phyloP scores from a whole-genome alignment of 1,140 invertebrate species.

The Pygmarrhopalites habei region DNA sequence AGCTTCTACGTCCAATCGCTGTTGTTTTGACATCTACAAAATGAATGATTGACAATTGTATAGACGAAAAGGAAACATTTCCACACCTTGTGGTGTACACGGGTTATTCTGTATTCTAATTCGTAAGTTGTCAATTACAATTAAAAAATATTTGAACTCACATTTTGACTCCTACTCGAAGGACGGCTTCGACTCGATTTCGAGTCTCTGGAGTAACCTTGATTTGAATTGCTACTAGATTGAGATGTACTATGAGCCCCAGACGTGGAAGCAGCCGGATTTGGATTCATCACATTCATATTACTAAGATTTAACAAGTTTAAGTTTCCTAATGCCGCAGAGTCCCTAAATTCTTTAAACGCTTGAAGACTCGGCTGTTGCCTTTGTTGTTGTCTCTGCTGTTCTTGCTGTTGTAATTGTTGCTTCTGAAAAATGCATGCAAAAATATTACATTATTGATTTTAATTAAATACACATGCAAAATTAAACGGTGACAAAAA shows the following conservation, averaged over 20 bases:
- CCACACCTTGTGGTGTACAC: no score
- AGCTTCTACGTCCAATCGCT: constrained; percentile 44
- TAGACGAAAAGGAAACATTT: no score
- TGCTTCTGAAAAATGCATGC: constrained; percentile 6
- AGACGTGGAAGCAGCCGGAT: constrained; percentile 10
- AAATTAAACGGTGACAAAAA: no score
- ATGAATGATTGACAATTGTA: no score
- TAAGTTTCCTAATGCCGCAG: constrained; percentile 11
- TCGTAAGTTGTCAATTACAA: no score
- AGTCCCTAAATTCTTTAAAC: constrained; percentile 3
- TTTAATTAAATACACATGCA: no score
- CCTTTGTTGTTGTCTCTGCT: constrained; percentile 4
- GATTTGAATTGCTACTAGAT: constrained; percentile 7
- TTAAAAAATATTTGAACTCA: no score
- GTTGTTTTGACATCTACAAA: constrained; percentile 39
- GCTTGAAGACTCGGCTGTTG: not conserved
- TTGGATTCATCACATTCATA: constrained; percentile 7
- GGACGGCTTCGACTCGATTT: constrained; percentile 14
- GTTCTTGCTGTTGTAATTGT: constrained; percentile 23
- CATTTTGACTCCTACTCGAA: constrained; percentile 13
- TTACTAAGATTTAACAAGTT: constrained; percentile 5
- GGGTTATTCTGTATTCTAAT: no score
- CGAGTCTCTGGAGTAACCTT: not conserved
- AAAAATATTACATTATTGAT: no score
- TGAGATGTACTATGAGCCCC: constrained; percentile 7